phyloP scores from a whole-genome alignment of 1,140 invertebrate genomes.

The Triops cancriformis region DNA sequence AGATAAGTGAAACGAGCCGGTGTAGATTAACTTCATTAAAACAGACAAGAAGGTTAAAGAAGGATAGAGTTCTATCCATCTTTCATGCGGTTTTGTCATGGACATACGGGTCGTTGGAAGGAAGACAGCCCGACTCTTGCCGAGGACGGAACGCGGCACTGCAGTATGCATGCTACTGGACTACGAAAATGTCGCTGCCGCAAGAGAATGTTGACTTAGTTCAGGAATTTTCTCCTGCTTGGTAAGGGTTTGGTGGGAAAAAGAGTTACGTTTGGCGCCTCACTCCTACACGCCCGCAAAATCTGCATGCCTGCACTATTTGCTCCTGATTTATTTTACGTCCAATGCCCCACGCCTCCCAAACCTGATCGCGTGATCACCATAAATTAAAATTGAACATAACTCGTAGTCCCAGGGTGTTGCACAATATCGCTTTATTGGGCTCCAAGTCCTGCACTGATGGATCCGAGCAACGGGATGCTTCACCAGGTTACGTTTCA shows the following conservation, averaged over 20 bases:
- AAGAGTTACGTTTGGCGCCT: no score
- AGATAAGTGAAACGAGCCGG: background rate
- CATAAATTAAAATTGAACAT: background rate
- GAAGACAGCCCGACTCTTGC: background rate
- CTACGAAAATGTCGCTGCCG: no score
- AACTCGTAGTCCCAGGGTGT: background rate
- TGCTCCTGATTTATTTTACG: background rate
- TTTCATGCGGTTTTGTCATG: background rate
- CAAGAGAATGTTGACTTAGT: no score
- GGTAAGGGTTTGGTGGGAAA: no score
- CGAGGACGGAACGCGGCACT: no score
- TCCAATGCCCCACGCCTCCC: background rate
- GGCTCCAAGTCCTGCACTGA: background rate
- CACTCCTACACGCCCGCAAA: background rate
- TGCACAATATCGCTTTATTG: background rate
- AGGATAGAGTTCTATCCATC: background rate
- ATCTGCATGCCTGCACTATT: background rate
- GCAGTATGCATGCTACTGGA: no score
- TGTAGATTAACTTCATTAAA: conserved; percentile 7
- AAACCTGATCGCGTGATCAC: background rate
- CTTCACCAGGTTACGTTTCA: background rate
- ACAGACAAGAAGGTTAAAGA: background rate
- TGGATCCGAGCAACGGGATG: background rate
- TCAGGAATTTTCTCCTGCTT: no score
- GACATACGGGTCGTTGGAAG: background rate